phyloP scores from a whole-genome alignment of 2,888 invertebrate genomes.

The Coelinius sp. region DNA sequence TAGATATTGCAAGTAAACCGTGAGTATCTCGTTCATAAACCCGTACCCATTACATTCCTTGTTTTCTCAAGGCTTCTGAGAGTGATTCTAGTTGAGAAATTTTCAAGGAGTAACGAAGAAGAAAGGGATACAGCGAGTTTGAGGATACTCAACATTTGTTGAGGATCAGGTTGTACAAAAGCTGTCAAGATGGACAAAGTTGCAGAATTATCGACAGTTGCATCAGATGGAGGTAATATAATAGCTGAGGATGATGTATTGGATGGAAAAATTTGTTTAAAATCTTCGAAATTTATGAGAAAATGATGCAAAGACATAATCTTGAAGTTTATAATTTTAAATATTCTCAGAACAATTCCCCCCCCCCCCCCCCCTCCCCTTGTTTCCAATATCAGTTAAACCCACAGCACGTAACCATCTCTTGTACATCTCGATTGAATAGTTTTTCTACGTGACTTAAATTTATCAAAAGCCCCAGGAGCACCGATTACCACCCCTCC shows the following conservation, averaged over 20 bases:
- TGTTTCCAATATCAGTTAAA: conserved; percentile 39
- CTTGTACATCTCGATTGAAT: conserved; percentile 61
- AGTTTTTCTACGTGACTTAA: conserved; percentile 68
- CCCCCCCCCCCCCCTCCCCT: conserved; percentile 33
- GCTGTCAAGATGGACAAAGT: background rate
- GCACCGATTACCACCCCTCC: conserved; percentile 34
- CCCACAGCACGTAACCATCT: conserved; percentile 45
- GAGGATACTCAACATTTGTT: background rate
- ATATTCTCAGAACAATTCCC: conserved; percentile 18
- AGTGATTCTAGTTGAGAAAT: background rate
- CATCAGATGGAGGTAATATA: no score
- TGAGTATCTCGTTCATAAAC: conserved; percentile 8
- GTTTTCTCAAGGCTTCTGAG: background rate
- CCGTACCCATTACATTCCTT: conserved; percentile 7
- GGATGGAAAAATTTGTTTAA: no score
- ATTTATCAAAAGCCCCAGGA: conserved; percentile 54
- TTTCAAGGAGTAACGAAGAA: background rate
- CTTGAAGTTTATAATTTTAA: no score
- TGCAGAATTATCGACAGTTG: background rate
- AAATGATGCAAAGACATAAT: no score
- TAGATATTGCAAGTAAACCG: conserved; percentile 26
- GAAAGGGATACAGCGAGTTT: background rate
- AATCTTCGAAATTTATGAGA: no score
- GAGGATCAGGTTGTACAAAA: background rate
- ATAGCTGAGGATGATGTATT: no score